Evolutionary conservation across 2,113 vertebrate species (phyloP).

Genomic region (Eclectus roratus): DNA sequence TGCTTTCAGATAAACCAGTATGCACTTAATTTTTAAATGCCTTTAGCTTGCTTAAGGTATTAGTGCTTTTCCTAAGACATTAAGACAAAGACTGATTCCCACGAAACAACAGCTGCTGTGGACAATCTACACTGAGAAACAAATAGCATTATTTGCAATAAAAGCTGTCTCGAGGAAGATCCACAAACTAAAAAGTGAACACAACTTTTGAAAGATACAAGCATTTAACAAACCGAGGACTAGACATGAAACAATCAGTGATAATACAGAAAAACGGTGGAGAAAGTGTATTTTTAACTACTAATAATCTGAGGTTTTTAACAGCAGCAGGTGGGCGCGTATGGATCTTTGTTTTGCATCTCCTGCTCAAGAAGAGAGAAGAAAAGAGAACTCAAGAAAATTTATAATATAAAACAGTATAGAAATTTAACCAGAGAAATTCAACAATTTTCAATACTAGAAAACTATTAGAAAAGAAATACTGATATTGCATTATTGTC

Average conservation of each 20-base stretch:
- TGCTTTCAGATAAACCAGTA: not conserved
- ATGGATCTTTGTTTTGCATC: slow-evolving; percentile 40
- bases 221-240: not conserved
- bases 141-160: not conserved
- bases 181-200: not conserved
- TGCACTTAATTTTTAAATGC: not conserved
- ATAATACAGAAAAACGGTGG: not conserved
- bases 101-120: not conserved
- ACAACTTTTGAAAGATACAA: not conserved
- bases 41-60: not conserved
- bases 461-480: not conserved
- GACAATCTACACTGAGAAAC: not conserved
- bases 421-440: not conserved
- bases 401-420: not conserved
- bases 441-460: not conserved
- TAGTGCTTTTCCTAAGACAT: not conserved
- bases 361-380: slow-evolving; percentile 63
- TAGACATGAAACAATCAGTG: slow-evolving; percentile 1
- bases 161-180: not conserved
- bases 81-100: not conserved
- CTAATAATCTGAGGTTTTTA: slow-evolving; percentile 44
- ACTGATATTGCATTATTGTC: not conserved
- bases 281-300: slow-evolving; percentile 22
- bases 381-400: slow-evolving; percentile 61
- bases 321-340: slow-evolving; percentile 15